Base-by-base conservation (phyloP, 1,140 invertebrate species). In the Leptinotarsa lineolata region DNA sequence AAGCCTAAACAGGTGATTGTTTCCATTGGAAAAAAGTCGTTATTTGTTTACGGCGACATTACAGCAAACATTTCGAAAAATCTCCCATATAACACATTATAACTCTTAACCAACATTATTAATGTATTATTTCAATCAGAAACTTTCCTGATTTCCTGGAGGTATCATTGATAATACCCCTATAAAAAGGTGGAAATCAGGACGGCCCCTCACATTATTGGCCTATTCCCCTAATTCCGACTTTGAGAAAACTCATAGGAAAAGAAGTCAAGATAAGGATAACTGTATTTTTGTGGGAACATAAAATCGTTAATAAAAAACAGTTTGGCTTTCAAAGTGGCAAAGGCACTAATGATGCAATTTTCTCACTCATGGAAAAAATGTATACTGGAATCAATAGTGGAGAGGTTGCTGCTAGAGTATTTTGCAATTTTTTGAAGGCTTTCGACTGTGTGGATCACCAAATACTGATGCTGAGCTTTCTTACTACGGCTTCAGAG, bases 171-270 rank as follows among this genome's bases (percentile, higher is more conserved):
- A n/a, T 60, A 60, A 60, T 11, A 60, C 59, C 59, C 5, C 59
- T 60, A 60, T n/a, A 60, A 8, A 60, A 60, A 60, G 59, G 59
- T 60, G 59, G 59, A 60, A 18, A 60, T 60, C 21, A 60, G 59
- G 59, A 60, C 59, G 59, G n/a, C 59, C 59, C 59, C 59, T n/a
- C 59, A n/a, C 16, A 60, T 60, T 60, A 60, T 60, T n/a, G 59
- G 45, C n/a, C n/a, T n/a, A n/a, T n/a, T n/a, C n/a, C n/a, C 45
- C 21, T 60, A 11, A 60, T 60, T 60, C 59, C 59, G 6, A 60
- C 59, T 5, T 60, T 60, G 6, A n/a, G 20, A 46, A 46, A 46
- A 13, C 45, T 46, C 13, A 46, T 46, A 13, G 13, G 13, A 60
- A 60, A 60, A 60, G 4, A 18, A 60, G 59, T 60, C 59, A 60